Conservation (phyloP, 2,888 invertebrate species). For the Andrena praecox region DNA sequence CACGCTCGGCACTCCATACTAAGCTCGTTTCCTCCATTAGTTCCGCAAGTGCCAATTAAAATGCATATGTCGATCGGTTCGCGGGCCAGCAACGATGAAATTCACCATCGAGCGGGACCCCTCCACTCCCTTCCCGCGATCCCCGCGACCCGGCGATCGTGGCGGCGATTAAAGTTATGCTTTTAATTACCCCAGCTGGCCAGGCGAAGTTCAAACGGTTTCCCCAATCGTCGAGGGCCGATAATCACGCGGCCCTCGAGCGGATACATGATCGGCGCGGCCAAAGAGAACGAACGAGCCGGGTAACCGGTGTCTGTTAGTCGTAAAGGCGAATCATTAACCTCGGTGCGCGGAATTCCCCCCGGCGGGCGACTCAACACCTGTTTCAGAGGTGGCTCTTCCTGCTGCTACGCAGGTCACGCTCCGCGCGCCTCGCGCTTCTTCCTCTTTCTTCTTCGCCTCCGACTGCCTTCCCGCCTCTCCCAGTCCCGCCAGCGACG, state of each 20-base stretch:
- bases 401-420: conserved; percentile 63
- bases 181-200: conserved; percentile 40
- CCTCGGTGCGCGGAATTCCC: conserved; percentile 59
- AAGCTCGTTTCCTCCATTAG: conserved; percentile 3
- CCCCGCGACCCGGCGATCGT: not conserved
- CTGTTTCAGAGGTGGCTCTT: conserved; percentile 68
- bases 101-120: not conserved
- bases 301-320: conserved; percentile 49
- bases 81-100: conserved; percentile 3
- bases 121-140: not conserved
- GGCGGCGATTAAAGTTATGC: conserved; percentile 23
- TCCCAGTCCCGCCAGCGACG: too few species aligned
- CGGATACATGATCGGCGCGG: conserved; percentile 12
- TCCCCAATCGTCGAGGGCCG: not conserved
- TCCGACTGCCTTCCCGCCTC: not conserved
- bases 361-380: conserved; percentile 61
- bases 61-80: conserved; percentile 22
- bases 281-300: conserved; percentile 42
- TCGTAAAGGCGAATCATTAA: conserved; percentile 74
- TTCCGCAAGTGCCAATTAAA: conserved; percentile 24
- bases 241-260: conserved; percentile 19
- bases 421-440: conserved; percentile 45
- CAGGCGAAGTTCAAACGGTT: conserved; percentile 20
- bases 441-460: conserved; percentile 9
- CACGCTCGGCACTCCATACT: too few species aligned